phyloP scores from a whole-genome alignment of 2,113 vertebrate species.

The Lepisosteus oculatus region DNA sequence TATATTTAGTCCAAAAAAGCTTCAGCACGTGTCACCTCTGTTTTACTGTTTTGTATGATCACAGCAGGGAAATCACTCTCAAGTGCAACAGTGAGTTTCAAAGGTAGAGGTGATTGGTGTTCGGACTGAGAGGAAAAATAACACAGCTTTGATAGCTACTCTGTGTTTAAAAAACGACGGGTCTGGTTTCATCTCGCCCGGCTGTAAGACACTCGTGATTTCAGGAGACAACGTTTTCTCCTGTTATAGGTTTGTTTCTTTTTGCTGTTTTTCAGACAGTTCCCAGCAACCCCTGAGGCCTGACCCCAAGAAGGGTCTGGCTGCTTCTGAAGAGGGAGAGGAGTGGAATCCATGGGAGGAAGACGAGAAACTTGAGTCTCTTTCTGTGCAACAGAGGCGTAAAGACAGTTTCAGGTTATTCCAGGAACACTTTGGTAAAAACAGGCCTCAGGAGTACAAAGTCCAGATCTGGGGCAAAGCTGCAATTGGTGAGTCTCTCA shows the following conservation, averaged over 20 bases:
- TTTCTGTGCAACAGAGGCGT: constrained; percentile 63
- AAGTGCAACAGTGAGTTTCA: too few species aligned
- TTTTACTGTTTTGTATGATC: too few species aligned
- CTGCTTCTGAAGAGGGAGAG: constrained; percentile 48
- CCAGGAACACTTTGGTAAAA: constrained; percentile 56
- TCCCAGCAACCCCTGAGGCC: constrained; percentile 38
- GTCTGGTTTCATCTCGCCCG: too few species aligned
- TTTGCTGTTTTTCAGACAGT: constrained; percentile 40
- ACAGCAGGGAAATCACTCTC: too few species aligned
- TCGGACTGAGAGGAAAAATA: too few species aligned
- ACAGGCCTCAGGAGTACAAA: constrained; percentile 65
- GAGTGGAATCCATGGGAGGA: constrained; percentile 96
- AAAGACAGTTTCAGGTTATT: constrained; percentile 71
- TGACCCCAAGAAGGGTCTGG: constrained; percentile 9
- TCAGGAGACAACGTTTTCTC: too few species aligned
- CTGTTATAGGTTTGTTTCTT: too few species aligned
- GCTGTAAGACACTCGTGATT: too few species aligned
- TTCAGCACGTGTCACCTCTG: too few species aligned
- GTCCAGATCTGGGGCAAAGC: constrained; percentile 97
- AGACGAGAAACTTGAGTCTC: constrained; percentile 75
- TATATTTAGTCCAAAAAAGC: too few species aligned
- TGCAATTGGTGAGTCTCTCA: constrained; percentile 78
- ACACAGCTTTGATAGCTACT: not conserved
- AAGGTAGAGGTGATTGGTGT: too few species aligned
- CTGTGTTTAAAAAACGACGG: too few species aligned